These are phyloP conservation scores for Leptarthrus brevirostris DNA, from an alignment of 2,888 invertebrate genomes.

Conservation along the genomic window DNA sequence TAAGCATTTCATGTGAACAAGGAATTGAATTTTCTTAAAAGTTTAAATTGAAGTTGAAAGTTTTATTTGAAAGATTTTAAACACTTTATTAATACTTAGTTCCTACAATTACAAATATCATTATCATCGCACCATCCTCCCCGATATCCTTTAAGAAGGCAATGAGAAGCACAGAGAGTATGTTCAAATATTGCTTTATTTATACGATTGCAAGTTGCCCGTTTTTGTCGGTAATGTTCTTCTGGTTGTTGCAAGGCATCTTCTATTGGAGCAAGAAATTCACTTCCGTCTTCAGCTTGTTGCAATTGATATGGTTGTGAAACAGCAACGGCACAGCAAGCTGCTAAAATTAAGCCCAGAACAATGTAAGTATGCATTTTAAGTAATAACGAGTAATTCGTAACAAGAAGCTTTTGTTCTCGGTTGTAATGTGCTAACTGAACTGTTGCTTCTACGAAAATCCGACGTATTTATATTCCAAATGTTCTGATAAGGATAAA, in stretches of 20 bases:
- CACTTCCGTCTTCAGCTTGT: neutral
- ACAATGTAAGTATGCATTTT: slow-evolving; percentile 16
- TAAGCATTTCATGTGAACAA: no score
- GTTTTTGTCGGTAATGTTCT: slow-evolving; percentile 55
- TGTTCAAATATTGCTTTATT: slow-evolving; percentile 58
- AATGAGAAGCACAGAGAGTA: slow-evolving; percentile 62
- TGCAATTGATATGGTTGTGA: neutral
- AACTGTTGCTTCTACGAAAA: no score
- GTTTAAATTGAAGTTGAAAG: no score
- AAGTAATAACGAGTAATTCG: neutral
- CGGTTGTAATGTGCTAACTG: no score
- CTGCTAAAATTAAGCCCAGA: neutral
- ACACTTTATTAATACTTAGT: no score
- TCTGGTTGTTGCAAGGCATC: neutral
- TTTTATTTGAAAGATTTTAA: no score
- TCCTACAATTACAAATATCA: slow-evolving; percentile 60
- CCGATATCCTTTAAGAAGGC: slow-evolving; percentile 57
- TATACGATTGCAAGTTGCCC: slow-evolving; percentile 62
- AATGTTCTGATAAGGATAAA: no score
- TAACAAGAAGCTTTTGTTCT: no score
- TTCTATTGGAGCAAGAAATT: neutral
- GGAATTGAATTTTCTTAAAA: no score
- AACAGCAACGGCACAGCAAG: neutral
- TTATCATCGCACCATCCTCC: slow-evolving; percentile 61
- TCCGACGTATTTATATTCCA: no score